Evolutionary conservation across 2,888 invertebrate genomes (phyloP), one percentile per base, ranked within the genome.

Genomic region (Esperia sulphurella): DNA sequence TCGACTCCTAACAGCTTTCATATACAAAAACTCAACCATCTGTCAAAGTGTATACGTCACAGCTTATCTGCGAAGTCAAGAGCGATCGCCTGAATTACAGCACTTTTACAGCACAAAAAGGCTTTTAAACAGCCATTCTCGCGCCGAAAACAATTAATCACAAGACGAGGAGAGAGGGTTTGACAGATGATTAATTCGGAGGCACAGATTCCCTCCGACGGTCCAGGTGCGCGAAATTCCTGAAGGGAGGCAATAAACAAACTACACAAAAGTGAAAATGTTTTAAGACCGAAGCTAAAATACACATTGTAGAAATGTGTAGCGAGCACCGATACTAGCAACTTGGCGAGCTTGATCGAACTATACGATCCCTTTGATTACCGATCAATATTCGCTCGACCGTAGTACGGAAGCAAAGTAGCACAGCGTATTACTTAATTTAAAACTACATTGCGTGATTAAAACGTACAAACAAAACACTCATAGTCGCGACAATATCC

Each of bases 171-270:
- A 49, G 48, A 46, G 52, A 53, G 57, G 67, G 68, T 71, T 70
- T 71, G 75, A 65, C 68, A 69, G 70, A 70, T 70, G 77, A 83
- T 80, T 78, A 79, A 82, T 83, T 71, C 61, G 51, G 62, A 52
- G 49, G 54, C 50, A 67, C 63, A 60, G 68, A 65, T 67, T 65
- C 59, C 63, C 57, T 60, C 53, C 59, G n/a, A 3, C 60, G 64
- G 65, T 68, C 63, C 74, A 76, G 76, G 80, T 78, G 79, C 57
- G 65, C 66, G 37, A 37, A 51, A 50, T 41, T 47, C 47, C 46
- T 50, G 9, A 33, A 48, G 51, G 55, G 55, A 51, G 53, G 63
- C 61, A 58, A 63, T 67, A 74, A 68, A 74, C 73, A 79, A 75
- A 71, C 66, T 68, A 54, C 52, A 53, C 52, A 45, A 50, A 52